Percentiles rank a stretch among this genome's conserved stretches.
Conservation (phyloP, 2,888 invertebrate species). For the Microlaimidae sp. region DNA sequence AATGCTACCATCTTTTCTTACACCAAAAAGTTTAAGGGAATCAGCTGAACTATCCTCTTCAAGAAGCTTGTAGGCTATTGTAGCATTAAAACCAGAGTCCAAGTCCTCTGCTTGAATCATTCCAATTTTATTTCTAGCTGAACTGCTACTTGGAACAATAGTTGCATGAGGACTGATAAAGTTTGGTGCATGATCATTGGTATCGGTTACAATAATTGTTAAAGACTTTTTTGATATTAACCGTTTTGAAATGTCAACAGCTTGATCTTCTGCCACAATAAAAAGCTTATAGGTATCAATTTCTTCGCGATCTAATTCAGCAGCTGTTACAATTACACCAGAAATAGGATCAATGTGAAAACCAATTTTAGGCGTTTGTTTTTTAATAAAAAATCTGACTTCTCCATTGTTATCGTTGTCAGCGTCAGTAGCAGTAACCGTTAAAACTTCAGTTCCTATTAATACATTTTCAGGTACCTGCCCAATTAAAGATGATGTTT, state of each 20-base stretch:
- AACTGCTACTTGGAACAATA: conserved; percentile 31
- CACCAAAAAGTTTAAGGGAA: too few relatives aligned
- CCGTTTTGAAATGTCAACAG: too few relatives aligned
- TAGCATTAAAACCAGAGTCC: conserved; percentile 41
- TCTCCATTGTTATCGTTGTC: conserved; percentile 78
- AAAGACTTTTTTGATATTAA: too few relatives aligned
- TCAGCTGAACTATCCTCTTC: too few relatives aligned
- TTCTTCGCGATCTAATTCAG: conserved; percentile 71
- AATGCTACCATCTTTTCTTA: too few relatives aligned
- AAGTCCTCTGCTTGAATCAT: conserved; percentile 70
- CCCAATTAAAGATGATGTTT: conserved; percentile 12
- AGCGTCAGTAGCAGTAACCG: conserved; percentile 79
- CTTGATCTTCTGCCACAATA: conserved; percentile 78
- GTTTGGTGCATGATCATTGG: conserved; percentile 75
- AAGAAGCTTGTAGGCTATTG: conserved; percentile 49
- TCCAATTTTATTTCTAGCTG: conserved; percentile 52
- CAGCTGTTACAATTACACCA: conserved; percentile 67
- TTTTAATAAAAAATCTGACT: conserved; percentile 65
- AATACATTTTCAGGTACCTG: conserved; percentile 52
- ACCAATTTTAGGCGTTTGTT: conserved; percentile 63
- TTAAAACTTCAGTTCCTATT: conserved; percentile 50
- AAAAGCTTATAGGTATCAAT: conserved; percentile 72
- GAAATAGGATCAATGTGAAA: conserved; percentile 68
- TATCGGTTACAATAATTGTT: conserved; percentile 75
- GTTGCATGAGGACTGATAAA: conserved; percentile 45